Base-by-base conservation (phyloP, 2,113 vertebrate genomes). In the Rhizomys pruinosus region DNA sequence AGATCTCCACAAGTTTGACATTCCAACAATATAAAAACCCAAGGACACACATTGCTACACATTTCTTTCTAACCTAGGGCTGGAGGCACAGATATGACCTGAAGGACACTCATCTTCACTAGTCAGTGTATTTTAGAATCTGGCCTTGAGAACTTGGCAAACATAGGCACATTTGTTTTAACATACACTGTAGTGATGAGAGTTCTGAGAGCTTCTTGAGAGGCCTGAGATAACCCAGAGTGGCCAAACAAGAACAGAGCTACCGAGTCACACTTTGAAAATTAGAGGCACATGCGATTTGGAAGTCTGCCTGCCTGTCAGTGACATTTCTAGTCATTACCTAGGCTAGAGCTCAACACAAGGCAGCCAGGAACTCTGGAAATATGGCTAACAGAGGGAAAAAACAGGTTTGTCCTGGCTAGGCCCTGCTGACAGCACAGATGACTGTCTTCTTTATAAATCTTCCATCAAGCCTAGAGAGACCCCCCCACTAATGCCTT, bases 161-260 rank as follows among this genome's bases (percentile, higher is more conserved):
- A 86, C 86, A 84, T 1, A 22, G 47, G 34, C 71, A 90, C 93
- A 93, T 91, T 94, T 97, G 88, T 95, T 93, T 72, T 92, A 95
- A 88, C 52, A 90, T 73, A 89, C 77, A 64, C 86, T 47, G 61
- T 84, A 73, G 94, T 97, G 94, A 84, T 94, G 93, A 97, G 96
- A 95, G 96, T 92, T 94, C 92, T 96, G 84, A 97, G 95, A 96
- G 95, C 96, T 97, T 96, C 86, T 87, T 94, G 63, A 97, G 93
- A 95, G 95, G 90, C 90, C 88, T 89, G 47, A 97, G 96, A 97
- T 97, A 97, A 97, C 90, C 90, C 79, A 96, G 71, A 97, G 94
- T 95, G 94, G 74, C 93, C 47, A 89, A 74, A 93, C 66, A 89
- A 78, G 69, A 95, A 66, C 81, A 92, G 72, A 93, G 87, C 82